A percentile compares a stretch with the other conserved stretches of the same genome.
Evolutionary conservation across 2,113 vertebrate species (phyloP).

Genomic region (Pseudorasbora parva): DNA sequence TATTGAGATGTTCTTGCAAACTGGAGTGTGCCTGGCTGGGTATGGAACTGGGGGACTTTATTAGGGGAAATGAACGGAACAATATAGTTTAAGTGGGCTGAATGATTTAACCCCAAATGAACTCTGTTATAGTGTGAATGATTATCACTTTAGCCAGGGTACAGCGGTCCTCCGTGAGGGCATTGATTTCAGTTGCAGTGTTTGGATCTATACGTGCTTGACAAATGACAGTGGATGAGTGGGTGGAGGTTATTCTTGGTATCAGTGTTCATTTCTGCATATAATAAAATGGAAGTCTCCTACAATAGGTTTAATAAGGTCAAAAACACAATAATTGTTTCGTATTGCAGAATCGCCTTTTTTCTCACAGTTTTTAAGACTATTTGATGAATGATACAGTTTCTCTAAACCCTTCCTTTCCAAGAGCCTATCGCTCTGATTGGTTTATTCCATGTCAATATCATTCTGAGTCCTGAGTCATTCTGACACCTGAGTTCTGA

Average conservation of each 20-base stretch:
- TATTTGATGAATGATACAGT: no score
- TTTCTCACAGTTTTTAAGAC: no score
- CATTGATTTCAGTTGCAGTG: conserved; percentile 4
- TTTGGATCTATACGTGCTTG: conserved; percentile 24
- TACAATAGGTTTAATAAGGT: no score
- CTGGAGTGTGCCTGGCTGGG: conserved; percentile 21
- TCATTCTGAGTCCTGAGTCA: no score
- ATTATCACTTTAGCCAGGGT: conserved; percentile 7
- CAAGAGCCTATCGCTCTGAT: no score
- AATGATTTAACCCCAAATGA: conserved; percentile 40
- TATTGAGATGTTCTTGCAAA: conserved; percentile 25
- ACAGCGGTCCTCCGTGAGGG: background rate
- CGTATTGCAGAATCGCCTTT: no score
- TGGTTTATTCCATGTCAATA: no score
- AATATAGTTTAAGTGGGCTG: conserved; percentile 17
- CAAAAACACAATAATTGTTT: no score
- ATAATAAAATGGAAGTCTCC: background rate
- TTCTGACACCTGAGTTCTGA: no score
- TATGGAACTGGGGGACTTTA: conserved; percentile 23
- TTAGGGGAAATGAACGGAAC: conserved; percentile 16
- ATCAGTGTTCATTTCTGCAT: background rate
- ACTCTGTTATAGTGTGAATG: conserved; percentile 13
- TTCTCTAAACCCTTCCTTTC: no score
- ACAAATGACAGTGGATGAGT: conserved; percentile 22
- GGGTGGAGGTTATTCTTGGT: conserved; percentile 16